Conservation (phyloP, 2,797 vertebrate genomes). For the Mareca strepera region DNA sequence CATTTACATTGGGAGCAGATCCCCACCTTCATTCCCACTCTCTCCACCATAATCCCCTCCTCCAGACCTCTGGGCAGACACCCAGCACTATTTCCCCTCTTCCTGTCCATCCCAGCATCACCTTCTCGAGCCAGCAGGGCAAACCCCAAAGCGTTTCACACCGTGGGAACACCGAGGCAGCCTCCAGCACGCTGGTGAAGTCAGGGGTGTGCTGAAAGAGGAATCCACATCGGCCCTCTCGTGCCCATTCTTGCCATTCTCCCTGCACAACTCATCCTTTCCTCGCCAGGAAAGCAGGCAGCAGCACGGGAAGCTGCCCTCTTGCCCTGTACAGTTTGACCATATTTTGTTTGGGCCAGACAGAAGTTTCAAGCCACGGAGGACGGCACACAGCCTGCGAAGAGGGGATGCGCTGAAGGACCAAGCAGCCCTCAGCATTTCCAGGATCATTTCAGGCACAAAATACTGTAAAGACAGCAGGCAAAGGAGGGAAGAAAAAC, state of each 20-base stretch:
- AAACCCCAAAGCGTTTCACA: not conserved
- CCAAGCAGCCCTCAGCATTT: not conserved
- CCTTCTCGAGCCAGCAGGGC: not conserved
- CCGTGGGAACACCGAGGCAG: not conserved
- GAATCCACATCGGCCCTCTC: not conserved
- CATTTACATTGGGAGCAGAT: not conserved
- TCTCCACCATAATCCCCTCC: not conserved
- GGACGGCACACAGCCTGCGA: not conserved
- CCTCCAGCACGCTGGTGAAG: not conserved
- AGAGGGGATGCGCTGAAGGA: not conserved
- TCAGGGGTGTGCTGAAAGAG: not conserved
- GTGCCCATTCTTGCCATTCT: not conserved
- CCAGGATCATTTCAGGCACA: not conserved
- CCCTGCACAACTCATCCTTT: not conserved
- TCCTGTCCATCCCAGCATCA: not conserved
- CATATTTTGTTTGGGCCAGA: not conserved
- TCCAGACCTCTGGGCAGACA: not conserved
- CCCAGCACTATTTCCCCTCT: not conserved
- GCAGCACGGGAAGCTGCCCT: not conserved
- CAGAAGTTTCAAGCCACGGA: not conserved
- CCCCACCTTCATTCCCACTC: not conserved
- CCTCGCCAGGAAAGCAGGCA: not conserved
- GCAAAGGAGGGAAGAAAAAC: no score
- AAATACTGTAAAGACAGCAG: not conserved
- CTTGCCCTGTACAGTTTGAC: not conserved